phyloP scores from a whole-genome alignment of 2,113 vertebrate species.

The Promerops cafer region DNA sequence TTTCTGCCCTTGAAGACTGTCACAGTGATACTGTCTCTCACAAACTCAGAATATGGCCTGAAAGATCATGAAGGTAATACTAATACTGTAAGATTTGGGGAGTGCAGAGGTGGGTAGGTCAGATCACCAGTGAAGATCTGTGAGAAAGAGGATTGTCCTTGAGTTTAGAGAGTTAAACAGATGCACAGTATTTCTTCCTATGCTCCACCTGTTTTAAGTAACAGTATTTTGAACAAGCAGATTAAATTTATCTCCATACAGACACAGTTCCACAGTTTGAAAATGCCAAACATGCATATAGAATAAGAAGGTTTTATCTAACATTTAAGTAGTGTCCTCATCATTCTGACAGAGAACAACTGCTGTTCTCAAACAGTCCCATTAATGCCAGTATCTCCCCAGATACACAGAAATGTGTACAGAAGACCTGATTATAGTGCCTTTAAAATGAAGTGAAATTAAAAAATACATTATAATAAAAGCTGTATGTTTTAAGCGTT shows the following conservation, averaged over 20 bases:
- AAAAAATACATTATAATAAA: not conserved
- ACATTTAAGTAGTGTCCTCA: not conserved
- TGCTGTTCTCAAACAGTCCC: not conserved
- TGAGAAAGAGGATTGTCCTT: not conserved
- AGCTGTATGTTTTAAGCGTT: not conserved
- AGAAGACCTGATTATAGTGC: not conserved
- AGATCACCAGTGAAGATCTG: not conserved
- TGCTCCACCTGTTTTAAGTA: not conserved
- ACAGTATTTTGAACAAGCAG: not conserved
- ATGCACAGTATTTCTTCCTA: not conserved
- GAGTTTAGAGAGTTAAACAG: not conserved
- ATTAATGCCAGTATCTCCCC: not conserved
- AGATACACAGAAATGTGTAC: not conserved
- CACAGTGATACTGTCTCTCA: not conserved
- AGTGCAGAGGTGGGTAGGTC: not conserved
- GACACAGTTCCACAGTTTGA: not conserved
- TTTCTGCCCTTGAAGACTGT: not conserved
- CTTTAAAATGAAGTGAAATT: not conserved
- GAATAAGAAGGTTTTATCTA: not conserved
- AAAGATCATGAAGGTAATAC: not conserved
- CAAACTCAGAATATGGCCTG: not conserved
- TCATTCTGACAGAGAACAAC: not conserved
- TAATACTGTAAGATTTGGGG: not conserved
- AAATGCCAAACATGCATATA: not conserved
- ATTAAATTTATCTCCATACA: not conserved